Base-by-base conservation (phyloP, 2,797 vertebrate genomes). In the Sebastes matsubarae region DNA sequence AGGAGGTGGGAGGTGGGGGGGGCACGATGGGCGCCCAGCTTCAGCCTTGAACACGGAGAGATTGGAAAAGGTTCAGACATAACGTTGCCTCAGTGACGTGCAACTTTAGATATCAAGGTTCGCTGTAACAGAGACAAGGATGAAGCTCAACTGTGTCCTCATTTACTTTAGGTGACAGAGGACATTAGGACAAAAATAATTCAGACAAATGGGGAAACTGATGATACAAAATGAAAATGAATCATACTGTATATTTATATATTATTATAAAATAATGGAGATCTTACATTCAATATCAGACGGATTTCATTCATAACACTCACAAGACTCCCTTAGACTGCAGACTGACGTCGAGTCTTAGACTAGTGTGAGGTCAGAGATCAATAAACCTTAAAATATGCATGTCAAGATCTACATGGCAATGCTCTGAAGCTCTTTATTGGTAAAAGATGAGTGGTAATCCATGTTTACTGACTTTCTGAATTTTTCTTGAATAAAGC, bases 11-110 rank as follows among this genome's bases (percentile, higher is more conserved):
- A 11, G 2, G 36, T 30, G 60, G 38, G 63, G 8, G 34, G 52
- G 54, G 72, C 6, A 11, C 4, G 61, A 77, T 70, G 24, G 2
- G 34, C 1, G 4, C 12, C 78, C 68, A n/a, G 55, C 78, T 60
- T 68, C 82, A 93, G 90, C 88, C 85, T 94, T 90, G 89, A 88
- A 86, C 92, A 89, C 78, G 27, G 72, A 77, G 61, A 87, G 91
- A 96, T 90, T 96, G 88, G 69, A 68, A 16, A 0, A 76, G 68
- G 34, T 92, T 82, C 93, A 97, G 96, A 97, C 94, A 96, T 73
- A 96, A 96, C 90, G 89, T 84, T 87, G 88, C 77, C 87, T 85
- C 34, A 29, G 86, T 90, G 92, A 93, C 81, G 70, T 63, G 66
- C 76, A 77, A 82, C 77, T 69, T 22, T 22, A 80, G 84, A 93